These are phyloP conservation scores for Thymelicus lineola DNA, from an alignment of 2,888 invertebrate genomes.

Conservation along the genomic window DNA sequence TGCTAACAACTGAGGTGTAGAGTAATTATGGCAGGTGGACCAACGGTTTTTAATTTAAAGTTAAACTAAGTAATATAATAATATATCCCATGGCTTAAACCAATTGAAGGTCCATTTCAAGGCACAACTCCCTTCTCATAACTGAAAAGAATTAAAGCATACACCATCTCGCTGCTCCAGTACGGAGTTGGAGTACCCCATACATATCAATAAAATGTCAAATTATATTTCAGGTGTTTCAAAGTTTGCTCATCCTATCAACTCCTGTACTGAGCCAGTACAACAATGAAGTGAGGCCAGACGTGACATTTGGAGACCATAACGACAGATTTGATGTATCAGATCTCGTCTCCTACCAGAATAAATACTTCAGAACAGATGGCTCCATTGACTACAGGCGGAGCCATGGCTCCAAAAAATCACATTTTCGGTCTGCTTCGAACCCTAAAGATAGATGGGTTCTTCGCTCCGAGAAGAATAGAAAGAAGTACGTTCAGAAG, in stretches of 20 bases:
- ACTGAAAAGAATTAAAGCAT: no score
- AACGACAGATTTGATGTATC: conserved; percentile 67
- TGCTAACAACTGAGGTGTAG: no score
- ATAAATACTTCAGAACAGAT: conserved; percentile 40
- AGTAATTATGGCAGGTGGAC: no score
- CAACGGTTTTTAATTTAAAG: no score
- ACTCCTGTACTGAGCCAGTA: conserved; percentile 49
- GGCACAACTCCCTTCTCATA: no score
- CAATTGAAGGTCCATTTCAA: no score
- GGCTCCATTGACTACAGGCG: conserved; percentile 45
- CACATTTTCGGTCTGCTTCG: neutral
- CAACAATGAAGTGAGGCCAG: conserved; percentile 52
- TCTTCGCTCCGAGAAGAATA: conserved; percentile 26
- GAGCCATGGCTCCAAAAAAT: conserved; percentile 30
- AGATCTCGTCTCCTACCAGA: conserved; percentile 52
- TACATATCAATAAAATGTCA: no score
- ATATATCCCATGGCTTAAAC: no score
- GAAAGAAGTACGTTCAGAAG: conserved; percentile 32
- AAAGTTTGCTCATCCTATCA: conserved; percentile 34
- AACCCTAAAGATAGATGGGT: neutral
- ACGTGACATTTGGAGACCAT: conserved; percentile 59
- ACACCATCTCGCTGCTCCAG: no score
- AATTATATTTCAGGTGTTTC: neutral
- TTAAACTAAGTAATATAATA: no score
- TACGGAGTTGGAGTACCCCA: no score